Base-by-base conservation (phyloP, 1,140 invertebrate genomes). In the Danaus melanippus region DNA sequence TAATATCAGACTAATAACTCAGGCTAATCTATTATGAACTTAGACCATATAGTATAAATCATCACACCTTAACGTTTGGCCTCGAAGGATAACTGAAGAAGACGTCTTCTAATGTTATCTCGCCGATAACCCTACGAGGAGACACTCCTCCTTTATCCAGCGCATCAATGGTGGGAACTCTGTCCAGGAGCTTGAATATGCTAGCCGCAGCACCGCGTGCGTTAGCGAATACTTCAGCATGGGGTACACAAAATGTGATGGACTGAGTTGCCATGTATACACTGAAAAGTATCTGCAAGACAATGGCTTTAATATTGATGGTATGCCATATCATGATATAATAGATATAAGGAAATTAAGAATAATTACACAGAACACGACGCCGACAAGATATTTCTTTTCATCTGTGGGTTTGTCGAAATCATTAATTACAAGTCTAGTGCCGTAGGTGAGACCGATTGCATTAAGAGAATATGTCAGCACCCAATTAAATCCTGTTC, bases 381-480 rank as follows among this genome's bases (percentile, higher is more conserved):
- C 89, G 39, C 90, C 92, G 10, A 92, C 89, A 1, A 89, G 88
- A 55, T 92, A 92, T 58, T 87, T 86, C 51, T 82, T 83, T 15
- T 91, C 81, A 8, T 89, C 86, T 3, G 74, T 45, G 0, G 84
- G 78, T 39, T 85, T 78, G 56, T 87, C 56, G 43, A 89, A 85
- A 60, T 92, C 90, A 0, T 84, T 74, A 0, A 92, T 67, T n/a
- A 94, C 90, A 2, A 95, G 88, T 64, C 90, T 87, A 0, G 93
- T 91, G 1, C 94, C 95, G 84, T 94, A 96, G 89, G 93, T 95
- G 67, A 96, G 94, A 0, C 93, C 92, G 5, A 96, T 88, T n/a
- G 92, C 91, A 71, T 94, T 96, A 10, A 91, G 89, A 0, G 89
- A 83, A 67, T 93, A 96, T 0, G 94, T 90, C 41, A 94, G 88